Percentiles rank a stretch among this genome's conserved stretches.
Conservation (phyloP, 2,888 invertebrate species). For the Apodemia hepburni region DNA sequence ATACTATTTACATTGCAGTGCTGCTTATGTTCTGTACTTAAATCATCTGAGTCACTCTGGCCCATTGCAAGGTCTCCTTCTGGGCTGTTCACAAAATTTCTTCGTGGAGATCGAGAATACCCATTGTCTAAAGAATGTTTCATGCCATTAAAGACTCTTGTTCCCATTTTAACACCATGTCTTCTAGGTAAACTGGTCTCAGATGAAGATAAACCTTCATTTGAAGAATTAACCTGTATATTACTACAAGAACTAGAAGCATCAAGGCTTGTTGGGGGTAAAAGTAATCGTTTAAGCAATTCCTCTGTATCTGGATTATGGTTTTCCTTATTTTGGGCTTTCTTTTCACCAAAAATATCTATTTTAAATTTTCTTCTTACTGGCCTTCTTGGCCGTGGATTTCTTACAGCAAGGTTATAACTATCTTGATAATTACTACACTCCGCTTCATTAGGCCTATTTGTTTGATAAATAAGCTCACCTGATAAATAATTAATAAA, state of each 20-base stretch:
- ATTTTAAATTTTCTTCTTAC: conserved; percentile 76
- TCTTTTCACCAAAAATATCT: conserved; percentile 68
- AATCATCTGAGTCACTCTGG: conserved; percentile 74
- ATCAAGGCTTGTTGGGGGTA: conserved; percentile 54
- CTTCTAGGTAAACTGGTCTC: conserved; percentile 78
- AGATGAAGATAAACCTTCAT: conserved; percentile 71
- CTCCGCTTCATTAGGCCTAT: conserved; percentile 52
- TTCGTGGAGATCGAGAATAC: conserved; percentile 46
- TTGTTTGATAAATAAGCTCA: conserved; percentile 79
- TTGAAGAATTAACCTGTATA: conserved; percentile 58
- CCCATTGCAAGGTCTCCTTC: conserved; percentile 62
- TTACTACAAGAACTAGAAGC: conserved; percentile 40
- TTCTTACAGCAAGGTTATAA: conserved; percentile 72
- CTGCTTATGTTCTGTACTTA: conserved; percentile 66
- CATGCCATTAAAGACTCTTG: conserved; percentile 81
- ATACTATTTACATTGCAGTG: conserved; percentile 73
- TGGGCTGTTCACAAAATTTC: conserved; percentile 46
- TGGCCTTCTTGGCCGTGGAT: conserved; percentile 62
- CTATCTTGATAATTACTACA: conserved; percentile 75
- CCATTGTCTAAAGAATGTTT: conserved; percentile 49
- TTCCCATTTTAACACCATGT: conserved; percentile 88
- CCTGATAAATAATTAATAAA: conserved; percentile 83
- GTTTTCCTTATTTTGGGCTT: conserved; percentile 85
- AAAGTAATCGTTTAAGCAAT: conserved; percentile 58
- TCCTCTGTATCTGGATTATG: conserved; percentile 80